Evolutionary conservation across 2,888 invertebrate species (phyloP).

Genomic region (Diaprepes abbreviatus): DNA sequence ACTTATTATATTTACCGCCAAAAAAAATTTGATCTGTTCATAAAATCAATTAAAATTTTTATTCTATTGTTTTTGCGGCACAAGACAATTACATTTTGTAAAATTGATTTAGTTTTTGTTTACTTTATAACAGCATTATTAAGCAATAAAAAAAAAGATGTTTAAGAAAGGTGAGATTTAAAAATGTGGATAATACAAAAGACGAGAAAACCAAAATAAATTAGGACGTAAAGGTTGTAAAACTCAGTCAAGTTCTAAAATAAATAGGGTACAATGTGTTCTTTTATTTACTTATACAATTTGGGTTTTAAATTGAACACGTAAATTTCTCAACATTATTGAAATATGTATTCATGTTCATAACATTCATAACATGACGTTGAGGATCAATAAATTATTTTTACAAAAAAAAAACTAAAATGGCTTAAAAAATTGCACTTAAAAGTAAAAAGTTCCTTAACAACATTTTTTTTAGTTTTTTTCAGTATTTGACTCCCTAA

Average conservation of each 20-base stretch:
- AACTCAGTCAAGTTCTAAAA: background rate
- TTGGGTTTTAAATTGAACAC: no score
- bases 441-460: no score
- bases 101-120: background rate
- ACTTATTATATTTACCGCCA: background rate
- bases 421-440: no score
- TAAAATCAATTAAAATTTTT: background rate
- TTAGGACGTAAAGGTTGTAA: background rate
- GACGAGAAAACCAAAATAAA: background rate
- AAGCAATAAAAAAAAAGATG: background rate
- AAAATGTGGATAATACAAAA: background rate
- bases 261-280: background rate
- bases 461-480: no score
- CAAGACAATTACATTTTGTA: background rate
- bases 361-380: no score
- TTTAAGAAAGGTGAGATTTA: background rate
- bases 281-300: background rate
- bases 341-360: no score
- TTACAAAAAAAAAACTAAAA: no score
- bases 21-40: constrained; percentile 1
- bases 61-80: constrained; percentile 4
- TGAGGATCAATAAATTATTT: no score
- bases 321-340: no score
- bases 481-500: no score
- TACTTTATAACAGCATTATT: background rate